Conservation (phyloP, 2,113 vertebrate genomes). For the Xenopus laevis region DNA sequence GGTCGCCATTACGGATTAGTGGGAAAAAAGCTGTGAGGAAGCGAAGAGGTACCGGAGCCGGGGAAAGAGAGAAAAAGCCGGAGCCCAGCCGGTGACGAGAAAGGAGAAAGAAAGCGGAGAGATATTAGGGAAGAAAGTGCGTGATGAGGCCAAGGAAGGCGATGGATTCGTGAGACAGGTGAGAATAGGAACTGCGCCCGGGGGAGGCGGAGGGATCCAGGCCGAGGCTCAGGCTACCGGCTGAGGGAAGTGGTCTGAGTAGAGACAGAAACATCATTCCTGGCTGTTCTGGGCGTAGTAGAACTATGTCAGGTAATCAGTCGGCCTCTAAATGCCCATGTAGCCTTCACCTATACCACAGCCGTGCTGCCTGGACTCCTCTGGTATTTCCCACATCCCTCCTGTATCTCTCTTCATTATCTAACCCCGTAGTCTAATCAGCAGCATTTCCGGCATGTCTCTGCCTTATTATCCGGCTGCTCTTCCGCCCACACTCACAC, state of each 20-base stretch:
- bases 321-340: no score
- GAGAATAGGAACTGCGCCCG: constrained; percentile 4
- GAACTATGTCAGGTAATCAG: no score
- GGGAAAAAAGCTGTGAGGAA: constrained; percentile 48
- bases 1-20: constrained; percentile 69
- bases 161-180: constrained; percentile 19
- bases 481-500: no score
- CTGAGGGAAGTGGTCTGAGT: constrained; percentile 53
- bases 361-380: no score
- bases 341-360: no score
- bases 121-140: constrained; percentile 36
- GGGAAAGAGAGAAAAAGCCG: constrained; percentile 40
- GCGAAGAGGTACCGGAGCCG: no score
- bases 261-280: constrained; percentile 47
- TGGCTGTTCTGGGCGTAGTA: no score
- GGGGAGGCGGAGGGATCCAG: constrained; percentile 46
- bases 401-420: no score
- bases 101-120: constrained; percentile 46
- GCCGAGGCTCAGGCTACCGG: constrained; percentile 49
- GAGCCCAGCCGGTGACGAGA: constrained; percentile 30
- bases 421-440: no score
- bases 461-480: no score
- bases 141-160: constrained; percentile 45
- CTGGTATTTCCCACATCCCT: no score
- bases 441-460: no score